Conservation (phyloP, 1,140 invertebrate genomes). For the Temnothorax longispinosus region DNA sequence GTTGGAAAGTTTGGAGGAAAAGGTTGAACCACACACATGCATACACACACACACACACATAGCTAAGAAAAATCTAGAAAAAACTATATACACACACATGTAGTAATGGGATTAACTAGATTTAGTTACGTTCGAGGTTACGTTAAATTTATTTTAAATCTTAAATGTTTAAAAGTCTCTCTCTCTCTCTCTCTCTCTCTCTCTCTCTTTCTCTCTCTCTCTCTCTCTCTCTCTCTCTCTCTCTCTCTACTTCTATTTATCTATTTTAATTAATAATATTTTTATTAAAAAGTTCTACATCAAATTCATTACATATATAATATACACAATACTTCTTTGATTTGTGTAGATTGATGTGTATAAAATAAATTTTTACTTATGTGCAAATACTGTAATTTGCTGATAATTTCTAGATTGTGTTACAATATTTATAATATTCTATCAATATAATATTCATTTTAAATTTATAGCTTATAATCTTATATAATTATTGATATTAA, state of each 20-base stretch:
- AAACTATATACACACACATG: constrained; percentile 22
- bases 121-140: not conserved
- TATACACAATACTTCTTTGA: not conserved
- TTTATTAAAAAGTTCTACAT: not conserved
- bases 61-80: not conserved
- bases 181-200: not conserved
- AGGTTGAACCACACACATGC: not conserved
- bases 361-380: not conserved
- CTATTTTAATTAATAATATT: not conserved
- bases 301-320: not conserved
- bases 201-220: too few species aligned
- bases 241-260: not conserved
- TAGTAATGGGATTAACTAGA: constrained; percentile 8
- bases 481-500: not conserved
- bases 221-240: not conserved
- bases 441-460: not conserved
- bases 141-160: not conserved
- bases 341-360: not conserved
- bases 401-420: not conserved
- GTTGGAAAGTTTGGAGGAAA: constrained; percentile 40
- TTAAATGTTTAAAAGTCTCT: not conserved
- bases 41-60: too few species aligned
- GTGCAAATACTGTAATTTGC: not conserved
- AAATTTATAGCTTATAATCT: not conserved
- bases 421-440: not conserved